phyloP scores from a whole-genome alignment of 2,888 invertebrate species.

The Spodoptera picta region DNA sequence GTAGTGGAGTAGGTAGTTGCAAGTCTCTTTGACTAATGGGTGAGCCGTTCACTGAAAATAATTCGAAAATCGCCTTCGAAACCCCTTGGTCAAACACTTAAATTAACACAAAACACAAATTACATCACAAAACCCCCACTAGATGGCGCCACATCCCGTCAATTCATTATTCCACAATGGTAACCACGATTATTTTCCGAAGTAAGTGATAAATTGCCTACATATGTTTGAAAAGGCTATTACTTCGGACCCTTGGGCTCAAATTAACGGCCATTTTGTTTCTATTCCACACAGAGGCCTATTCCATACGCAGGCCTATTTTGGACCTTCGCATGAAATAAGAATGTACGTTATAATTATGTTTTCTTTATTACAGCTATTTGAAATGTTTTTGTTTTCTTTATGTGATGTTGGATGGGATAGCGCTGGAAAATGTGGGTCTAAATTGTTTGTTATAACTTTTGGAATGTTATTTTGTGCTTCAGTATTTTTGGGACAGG shows the following conservation, averaged over 20 bases:
- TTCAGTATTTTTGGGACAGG: no score
- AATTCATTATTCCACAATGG: slow-evolving; percentile 42
- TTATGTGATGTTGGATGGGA: no score
- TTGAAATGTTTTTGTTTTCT: no score
- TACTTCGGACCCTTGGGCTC: slow-evolving; percentile 39
- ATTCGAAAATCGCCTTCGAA: no score
- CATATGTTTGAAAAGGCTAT: slow-evolving; percentile 52
- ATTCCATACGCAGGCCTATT: slow-evolving; percentile 28
- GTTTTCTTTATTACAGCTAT: not conserved
- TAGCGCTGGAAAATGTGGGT: no score
- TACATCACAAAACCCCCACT: slow-evolving; percentile 25
- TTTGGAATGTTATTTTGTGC: no score
- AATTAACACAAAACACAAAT: slow-evolving; percentile 9
- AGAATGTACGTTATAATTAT: slow-evolving; percentile 1
- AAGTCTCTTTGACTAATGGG: no score
- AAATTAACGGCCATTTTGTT: slow-evolving; percentile 43
- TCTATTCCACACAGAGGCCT: slow-evolving; percentile 24
- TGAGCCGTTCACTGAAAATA: no score
- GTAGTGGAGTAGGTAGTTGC: no score
- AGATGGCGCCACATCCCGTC: slow-evolving; percentile 38
- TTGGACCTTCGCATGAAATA: slow-evolving; percentile 13
- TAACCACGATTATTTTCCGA: slow-evolving; percentile 47
- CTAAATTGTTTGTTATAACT: no score
- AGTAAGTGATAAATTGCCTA: slow-evolving; percentile 50
- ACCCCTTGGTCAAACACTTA: no score